Evolutionary conservation across 2,888 invertebrate genomes (phyloP).

Genomic region (Podotricha telesiphe): DNA sequence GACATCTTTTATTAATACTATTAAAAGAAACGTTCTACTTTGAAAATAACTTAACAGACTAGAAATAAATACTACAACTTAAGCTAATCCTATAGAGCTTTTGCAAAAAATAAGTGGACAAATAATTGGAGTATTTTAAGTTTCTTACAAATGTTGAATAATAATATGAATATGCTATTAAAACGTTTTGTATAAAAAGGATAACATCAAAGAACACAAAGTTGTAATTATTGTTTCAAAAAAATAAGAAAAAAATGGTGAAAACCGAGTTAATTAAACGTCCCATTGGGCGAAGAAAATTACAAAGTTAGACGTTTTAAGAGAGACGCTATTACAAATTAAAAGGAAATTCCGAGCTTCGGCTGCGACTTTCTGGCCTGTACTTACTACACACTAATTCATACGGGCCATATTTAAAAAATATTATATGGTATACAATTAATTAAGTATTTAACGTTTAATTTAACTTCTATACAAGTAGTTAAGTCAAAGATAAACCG

Average conservation of each 20-base stretch:
- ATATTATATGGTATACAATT: not conserved
- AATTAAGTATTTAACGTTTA: not conserved
- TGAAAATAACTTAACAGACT: not conserved
- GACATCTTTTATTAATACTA: no score
- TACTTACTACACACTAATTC: constrained; percentile 11
- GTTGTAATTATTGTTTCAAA: constrained; percentile 20
- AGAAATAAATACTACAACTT: constrained; percentile 7
- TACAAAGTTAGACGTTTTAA: constrained; percentile 22
- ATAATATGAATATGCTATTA: not conserved
- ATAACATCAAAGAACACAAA: constrained; percentile 18
- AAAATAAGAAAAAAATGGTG: constrained; percentile 28
- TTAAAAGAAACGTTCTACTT: no score
- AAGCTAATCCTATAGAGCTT: not conserved
- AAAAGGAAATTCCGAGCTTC: constrained; percentile 23
- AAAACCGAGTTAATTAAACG: constrained; percentile 40
- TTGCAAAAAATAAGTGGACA: not conserved
- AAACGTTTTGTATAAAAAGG: constrained; percentile 14
- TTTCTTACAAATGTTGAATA: not conserved
- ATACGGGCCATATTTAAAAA: not conserved
- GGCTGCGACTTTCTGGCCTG: not conserved
- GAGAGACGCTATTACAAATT: constrained; percentile 18
- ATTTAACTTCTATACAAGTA: not conserved
- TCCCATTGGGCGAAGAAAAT: constrained; percentile 29
- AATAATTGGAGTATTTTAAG: not conserved
- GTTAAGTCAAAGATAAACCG: not conserved